phyloP scores from a whole-genome alignment of 2,113 vertebrate species.

The Vulpes lagopus region DNA sequence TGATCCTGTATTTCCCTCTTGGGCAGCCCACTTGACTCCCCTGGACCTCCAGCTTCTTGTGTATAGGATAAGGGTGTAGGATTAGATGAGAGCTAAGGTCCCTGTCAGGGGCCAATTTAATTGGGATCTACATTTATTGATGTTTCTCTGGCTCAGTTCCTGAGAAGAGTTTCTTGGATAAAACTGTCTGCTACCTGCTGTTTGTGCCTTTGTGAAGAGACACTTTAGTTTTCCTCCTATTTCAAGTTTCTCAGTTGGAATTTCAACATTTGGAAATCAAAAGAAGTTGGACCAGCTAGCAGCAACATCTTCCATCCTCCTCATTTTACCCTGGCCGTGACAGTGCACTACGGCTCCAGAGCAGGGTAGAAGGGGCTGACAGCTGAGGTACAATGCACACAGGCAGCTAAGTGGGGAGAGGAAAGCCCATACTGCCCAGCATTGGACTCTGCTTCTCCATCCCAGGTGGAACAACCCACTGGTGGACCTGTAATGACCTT shows the following conservation, averaged over 20 bases:
- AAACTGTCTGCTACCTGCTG: slow-evolving; percentile 57
- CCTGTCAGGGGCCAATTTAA: slow-evolving; percentile 39
- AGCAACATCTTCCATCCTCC: background rate
- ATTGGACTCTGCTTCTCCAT: background rate
- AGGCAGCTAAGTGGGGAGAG: background rate
- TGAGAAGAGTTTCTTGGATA: slow-evolving; percentile 32
- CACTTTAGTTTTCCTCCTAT: slow-evolving; percentile 40
- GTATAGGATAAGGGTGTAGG: background rate
- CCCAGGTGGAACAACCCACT: background rate
- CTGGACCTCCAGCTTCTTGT: background rate
- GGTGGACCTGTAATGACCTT: background rate
- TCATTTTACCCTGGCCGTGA: background rate
- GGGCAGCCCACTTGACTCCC: background rate
- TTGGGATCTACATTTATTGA: slow-evolving; percentile 55
- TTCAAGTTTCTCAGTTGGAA: slow-evolving; percentile 56
- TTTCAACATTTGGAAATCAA: slow-evolving; percentile 57
- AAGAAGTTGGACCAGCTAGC: background rate
- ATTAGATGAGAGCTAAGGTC: background rate
- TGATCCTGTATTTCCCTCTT: background rate
- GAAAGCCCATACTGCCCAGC: background rate
- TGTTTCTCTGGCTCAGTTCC: slow-evolving; percentile 50
- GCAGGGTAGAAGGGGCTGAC: background rate
- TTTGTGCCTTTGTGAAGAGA: slow-evolving; percentile 51
- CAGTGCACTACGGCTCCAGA: background rate
- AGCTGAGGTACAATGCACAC: background rate